Evolutionary conservation across 2,797 vertebrate genomes (phyloP), one percentile per base, ranked within the genome.

Genomic region (Acrossocheilus fasciatus): DNA sequence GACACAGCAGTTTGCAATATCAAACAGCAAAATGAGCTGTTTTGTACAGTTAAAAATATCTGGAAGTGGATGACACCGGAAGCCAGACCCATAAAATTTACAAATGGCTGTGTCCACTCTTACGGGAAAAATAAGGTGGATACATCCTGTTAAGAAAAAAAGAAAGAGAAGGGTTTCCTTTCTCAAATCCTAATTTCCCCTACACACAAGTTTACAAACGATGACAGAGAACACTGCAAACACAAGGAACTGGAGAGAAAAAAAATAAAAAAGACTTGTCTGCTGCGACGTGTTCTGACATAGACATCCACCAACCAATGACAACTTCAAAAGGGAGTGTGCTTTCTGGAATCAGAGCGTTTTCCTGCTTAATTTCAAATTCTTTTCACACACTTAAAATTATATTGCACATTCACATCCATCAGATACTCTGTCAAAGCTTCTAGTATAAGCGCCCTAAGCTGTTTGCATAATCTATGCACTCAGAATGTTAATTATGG

Each of bases 401-500:
- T 17, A 34, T 18, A 26, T 36, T 36, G 73, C 45, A 50, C 8
- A 34, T 34, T 75, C 15, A 75, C 20, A 75, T 50, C 73, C 45
- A 50, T 75, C 26, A 30, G 43, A 73, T 26, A 41, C 12, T 73
- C 23, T 47, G 70, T 75, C 45, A 52, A 30, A 75, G 26, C 73
- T 50, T 18, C n/a, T 75, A 34, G 15, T 18, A 7, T 75, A 45
- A 14, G 41, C 3, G 6, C 70, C 12, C 12, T 73, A 73, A 73
- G 5, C 70, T 47, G 43, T 73, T 73, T 26, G 23, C n/a, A 73
- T 47, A 26, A 73, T 73, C 70, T 47, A 47, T n/a, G 14, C n/a
- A 47, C 7, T 52, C 4, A 34, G 36, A 75, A 50, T 75, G 17
- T 75, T 75, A 73, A 73, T 73, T 73, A 73, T 9, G n/a, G 70